A percentile compares a stretch with the other conserved stretches of the same genome.
Evolutionary conservation across 2,888 invertebrate genomes (phyloP).

Genomic region (Ophion ellenae): DNA sequence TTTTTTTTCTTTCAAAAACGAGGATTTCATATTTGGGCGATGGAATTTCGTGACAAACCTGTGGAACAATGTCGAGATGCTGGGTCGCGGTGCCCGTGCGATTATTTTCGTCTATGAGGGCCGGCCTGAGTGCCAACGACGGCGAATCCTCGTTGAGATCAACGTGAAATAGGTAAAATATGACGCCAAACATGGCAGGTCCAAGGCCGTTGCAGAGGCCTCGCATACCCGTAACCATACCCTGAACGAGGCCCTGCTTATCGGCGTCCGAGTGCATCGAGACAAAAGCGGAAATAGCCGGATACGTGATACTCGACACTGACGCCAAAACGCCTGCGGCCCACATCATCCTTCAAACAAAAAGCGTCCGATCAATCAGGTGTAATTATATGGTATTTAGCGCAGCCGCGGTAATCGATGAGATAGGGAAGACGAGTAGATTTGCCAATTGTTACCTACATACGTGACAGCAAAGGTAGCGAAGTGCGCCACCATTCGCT

Average conservation of each 20-base stretch:
- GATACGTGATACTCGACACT: conserved; percentile 98
- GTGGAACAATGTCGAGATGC: conserved; percentile 85
- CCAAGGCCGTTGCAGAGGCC: conserved; percentile 99
- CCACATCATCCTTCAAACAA: conserved; percentile 96
- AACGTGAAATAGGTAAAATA: conserved; percentile 99
- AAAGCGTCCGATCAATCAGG: conserved; percentile 6
- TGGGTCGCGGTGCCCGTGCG: conserved; percentile 82
- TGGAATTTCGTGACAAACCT: conserved; percentile 76
- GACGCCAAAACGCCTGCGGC: conserved; percentile 98
- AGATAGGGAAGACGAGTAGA: not conserved
- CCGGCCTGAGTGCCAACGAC: conserved; percentile 77
- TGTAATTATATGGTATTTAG: not conserved
- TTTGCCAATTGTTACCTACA: not conserved
- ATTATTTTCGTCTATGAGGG: conserved; percentile 84
- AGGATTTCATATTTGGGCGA: not conserved
- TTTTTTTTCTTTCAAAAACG: not conserved
- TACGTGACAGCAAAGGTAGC: not conserved
- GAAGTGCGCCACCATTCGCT: too few relatives aligned
- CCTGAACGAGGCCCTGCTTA: conserved; percentile 97
- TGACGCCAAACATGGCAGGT: conserved; percentile 98
- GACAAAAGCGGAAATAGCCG: conserved; percentile 99
- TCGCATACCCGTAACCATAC: conserved; percentile 99
- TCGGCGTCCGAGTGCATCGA: conserved; percentile 99
- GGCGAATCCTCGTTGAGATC: conserved; percentile 92
- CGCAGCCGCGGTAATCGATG: not conserved